A percentile compares a stretch with the other conserved stretches of the same genome.
Evolutionary conservation across 2,797 vertebrate species (phyloP).

Genomic region (Malurus splendens): DNA sequence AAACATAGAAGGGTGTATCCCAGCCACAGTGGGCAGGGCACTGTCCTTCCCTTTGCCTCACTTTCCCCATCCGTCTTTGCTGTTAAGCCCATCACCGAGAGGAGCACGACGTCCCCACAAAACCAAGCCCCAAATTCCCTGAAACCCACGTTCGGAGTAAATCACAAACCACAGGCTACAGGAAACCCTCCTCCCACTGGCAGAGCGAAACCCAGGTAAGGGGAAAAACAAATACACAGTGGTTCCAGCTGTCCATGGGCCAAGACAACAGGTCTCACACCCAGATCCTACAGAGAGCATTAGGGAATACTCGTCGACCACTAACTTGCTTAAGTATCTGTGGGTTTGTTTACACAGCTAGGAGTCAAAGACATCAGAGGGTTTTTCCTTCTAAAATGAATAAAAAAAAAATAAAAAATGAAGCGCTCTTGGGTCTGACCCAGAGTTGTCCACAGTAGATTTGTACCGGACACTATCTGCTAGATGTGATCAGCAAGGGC

Average conservation of each 20-base stretch:
- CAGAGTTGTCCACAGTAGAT: neutral
- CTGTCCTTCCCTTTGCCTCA: neutral
- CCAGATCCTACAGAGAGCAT: neutral
- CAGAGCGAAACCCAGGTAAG: neutral
- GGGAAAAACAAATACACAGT: conserved; percentile 2
- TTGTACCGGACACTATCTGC: neutral
- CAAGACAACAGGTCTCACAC: conserved; percentile 18
- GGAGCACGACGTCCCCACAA: neutral
- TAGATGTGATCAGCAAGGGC: neutral
- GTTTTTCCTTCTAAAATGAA: neutral
- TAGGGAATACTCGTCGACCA: neutral
- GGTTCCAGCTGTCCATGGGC: neutral
- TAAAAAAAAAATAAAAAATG: neutral
- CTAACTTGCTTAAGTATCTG: conserved; percentile 15
- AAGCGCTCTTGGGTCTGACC: neutral
- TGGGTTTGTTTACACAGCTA: conserved; percentile 2
- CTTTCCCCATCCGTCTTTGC: neutral
- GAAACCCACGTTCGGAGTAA: neutral
- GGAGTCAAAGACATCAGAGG: neutral
- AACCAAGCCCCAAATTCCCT: neutral
- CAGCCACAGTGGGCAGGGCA: neutral
- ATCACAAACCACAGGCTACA: neutral
- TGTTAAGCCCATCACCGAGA: neutral
- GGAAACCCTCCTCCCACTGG: conserved; percentile 34
- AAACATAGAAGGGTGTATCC: neutral